Percentiles rank a stretch among this genome's conserved stretches.
Evolutionary conservation across 2,888 invertebrate genomes (phyloP).

Genomic region (Pollenia amentaria): DNA sequence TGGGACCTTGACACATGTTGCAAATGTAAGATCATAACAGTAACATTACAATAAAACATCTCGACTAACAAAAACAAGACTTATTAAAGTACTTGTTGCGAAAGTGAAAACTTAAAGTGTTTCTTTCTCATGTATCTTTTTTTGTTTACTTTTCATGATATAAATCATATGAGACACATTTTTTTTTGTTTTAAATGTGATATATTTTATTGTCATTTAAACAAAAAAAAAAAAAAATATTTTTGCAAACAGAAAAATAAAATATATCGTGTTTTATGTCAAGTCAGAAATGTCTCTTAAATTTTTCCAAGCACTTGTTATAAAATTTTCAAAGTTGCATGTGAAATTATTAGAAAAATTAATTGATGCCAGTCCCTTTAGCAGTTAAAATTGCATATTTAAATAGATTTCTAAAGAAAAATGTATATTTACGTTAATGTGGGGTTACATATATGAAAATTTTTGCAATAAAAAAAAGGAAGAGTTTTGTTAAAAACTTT

Average conservation of each 20-base stretch:
- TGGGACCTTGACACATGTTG: constrained; percentile 71
- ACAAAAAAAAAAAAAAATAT: too few species aligned
- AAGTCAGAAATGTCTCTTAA: constrained; percentile 14
- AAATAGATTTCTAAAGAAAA: not conserved
- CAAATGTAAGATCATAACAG: constrained; percentile 45
- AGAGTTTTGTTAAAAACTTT: too few species aligned
- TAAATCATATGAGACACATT: constrained; percentile 7
- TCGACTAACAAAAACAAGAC: not conserved
- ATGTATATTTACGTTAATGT: not conserved
- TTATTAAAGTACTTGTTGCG: constrained; percentile 40
- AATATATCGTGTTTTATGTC: constrained; percentile 21
- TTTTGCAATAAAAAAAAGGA: too few species aligned
- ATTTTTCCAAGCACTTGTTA: constrained; percentile 11
- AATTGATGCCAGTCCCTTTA: not conserved
- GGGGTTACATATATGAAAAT: too few species aligned
- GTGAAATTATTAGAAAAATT: constrained; percentile 13
- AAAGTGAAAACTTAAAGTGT: constrained; percentile 64
- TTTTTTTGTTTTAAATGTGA: not conserved
- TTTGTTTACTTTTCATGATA: not conserved
- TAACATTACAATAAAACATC: not conserved
- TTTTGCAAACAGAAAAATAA: not conserved
- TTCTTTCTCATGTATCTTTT: constrained; percentile 51
- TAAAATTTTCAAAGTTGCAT: constrained; percentile 21
- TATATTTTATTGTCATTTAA: constrained; percentile 45
- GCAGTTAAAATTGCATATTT: not conserved